Conservation (phyloP, 1,140 invertebrate genomes). For the Macrosteles quadrilineatus region DNA sequence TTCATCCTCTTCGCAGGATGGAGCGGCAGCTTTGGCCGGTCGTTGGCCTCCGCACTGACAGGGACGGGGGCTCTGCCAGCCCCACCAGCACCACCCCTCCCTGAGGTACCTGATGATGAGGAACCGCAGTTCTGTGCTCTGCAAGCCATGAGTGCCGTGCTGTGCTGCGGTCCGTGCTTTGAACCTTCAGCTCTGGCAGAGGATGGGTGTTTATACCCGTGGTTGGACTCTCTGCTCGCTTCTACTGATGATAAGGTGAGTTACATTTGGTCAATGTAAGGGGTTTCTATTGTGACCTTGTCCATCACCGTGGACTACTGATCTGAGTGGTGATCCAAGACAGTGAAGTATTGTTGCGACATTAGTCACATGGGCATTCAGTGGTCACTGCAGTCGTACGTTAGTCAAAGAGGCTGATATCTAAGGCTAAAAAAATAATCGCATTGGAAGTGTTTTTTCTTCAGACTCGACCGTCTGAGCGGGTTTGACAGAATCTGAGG, state of each 20-base stretch:
- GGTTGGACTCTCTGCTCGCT: conserved; percentile 87
- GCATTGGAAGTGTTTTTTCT: too few species aligned
- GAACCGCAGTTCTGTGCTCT: conserved; percentile 67
- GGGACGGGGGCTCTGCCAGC: conserved; percentile 45
- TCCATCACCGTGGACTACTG: too few species aligned
- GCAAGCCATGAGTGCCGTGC: conserved; percentile 90
- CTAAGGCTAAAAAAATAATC: too few species aligned
- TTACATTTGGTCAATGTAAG: too few species aligned
- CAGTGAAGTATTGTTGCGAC: too few species aligned
- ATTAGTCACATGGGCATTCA: too few species aligned
- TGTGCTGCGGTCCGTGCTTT: conserved; percentile 95
- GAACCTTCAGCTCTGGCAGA: conserved; percentile 84
- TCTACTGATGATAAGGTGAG: conserved; percentile 87
- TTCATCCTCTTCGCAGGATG: conserved; percentile 93
- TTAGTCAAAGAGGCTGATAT: too few species aligned
- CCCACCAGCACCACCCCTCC: conserved; percentile 26
- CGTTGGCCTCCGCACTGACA: conserved; percentile 35
- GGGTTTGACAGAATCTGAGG: too few species aligned
- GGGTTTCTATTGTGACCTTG: too few species aligned
- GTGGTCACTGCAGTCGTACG: too few species aligned
- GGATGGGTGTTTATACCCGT: conserved; percentile 85
- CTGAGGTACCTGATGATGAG: conserved; percentile 33
- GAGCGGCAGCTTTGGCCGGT: conserved; percentile 51
- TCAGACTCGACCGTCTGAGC: too few species aligned
- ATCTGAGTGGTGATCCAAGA: too few species aligned